These are phyloP conservation scores for Trachelus troglodyta DNA, from an alignment of 2,888 invertebrate species.

Conservation along the genomic window DNA sequence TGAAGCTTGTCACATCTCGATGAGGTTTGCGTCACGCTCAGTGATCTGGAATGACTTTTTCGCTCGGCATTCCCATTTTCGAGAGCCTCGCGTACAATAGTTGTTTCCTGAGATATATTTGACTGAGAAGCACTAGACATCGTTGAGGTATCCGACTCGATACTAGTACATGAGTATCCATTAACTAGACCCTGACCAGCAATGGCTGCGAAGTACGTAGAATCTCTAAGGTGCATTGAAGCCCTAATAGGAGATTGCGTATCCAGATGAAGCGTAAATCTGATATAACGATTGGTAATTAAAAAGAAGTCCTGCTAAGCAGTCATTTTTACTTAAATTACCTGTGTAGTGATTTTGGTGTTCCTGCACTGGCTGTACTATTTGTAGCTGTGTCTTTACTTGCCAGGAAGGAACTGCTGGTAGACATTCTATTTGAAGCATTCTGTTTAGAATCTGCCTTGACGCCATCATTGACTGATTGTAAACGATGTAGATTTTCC, in stretches of 20 bases:
- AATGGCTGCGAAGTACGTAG: slow-evolving; percentile 77
- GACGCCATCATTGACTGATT: slow-evolving; percentile 58
- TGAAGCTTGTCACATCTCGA: slow-evolving; percentile 79
- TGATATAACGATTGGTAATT: slow-evolving; percentile 31
- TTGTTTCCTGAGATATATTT: slow-evolving; percentile 71
- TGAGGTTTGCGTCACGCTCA: slow-evolving; percentile 70
- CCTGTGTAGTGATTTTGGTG: slow-evolving; percentile 58
- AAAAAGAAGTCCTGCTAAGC: neutral
- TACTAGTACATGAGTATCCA: slow-evolving; percentile 80
- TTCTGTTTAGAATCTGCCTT: slow-evolving; percentile 63
- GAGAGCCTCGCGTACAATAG: slow-evolving; percentile 68
- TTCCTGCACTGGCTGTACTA: slow-evolving; percentile 42
- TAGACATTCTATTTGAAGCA: slow-evolving; percentile 69
- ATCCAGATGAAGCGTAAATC: slow-evolving; percentile 81
- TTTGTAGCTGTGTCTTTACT: slow-evolving; percentile 67
- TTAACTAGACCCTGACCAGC: slow-evolving; percentile 79
- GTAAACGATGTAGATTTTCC: slow-evolving; percentile 85
- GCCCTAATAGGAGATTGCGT: slow-evolving; percentile 76
- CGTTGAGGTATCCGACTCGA: slow-evolving; percentile 80
- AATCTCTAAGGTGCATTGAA: slow-evolving; percentile 82
- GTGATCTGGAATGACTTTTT: slow-evolving; percentile 69
- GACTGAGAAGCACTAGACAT: slow-evolving; percentile 74
- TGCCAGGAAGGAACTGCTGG: slow-evolving; percentile 72
- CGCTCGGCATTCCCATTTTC: slow-evolving; percentile 55
- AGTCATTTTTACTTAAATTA: slow-evolving; percentile 20